Evolutionary conservation across 1,140 invertebrate species (phyloP), one percentile per base, ranked within the genome.

Genomic region (Drosophila athabasca): DNA sequence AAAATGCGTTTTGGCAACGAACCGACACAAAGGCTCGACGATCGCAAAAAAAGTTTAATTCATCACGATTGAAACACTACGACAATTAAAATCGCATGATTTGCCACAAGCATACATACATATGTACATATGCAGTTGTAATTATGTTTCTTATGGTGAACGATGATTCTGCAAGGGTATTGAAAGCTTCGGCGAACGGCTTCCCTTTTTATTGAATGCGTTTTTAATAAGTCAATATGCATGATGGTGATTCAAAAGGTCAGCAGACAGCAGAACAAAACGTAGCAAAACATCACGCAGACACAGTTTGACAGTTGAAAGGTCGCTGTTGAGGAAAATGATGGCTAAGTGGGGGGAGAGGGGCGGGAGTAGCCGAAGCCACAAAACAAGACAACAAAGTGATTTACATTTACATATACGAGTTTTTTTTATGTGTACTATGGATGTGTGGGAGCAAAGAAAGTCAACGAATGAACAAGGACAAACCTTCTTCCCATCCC

Each of bases 211-310:
- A 69, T 70, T 58, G 52, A 74, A 62, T 76, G 70, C 76, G 53
- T 76, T 87, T 81, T 87, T 83, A 88, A 83, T 60, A 67, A 87
- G 79, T 88, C 83, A 88, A 87, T 83, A 76, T 76, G 79, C 53
- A 66, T 59, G 54, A 59, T 62, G 64, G 81, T 79, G 79, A 84
- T 62, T 75, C 62, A 69, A 87, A 87, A 87, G 83, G 83, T 87
- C 79, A 88, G 77, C 81, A 84, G 81, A 84, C 81, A 71, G 67
- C 53, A 53, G 55, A 57, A 66, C 70, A 72, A 44, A 39, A 73
- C 60, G 35, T 17, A 44, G 55, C 48, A 62, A 39, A 39, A 39
- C 11, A 13, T 39, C 35, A 17, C 59, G 45, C 11, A 45, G 51
- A 54, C 58, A 52, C 52, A 49, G 60, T 54, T 31, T 44, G 72